Conservation (phyloP, 2,888 invertebrate species). For the Endotricha flammealis region DNA sequence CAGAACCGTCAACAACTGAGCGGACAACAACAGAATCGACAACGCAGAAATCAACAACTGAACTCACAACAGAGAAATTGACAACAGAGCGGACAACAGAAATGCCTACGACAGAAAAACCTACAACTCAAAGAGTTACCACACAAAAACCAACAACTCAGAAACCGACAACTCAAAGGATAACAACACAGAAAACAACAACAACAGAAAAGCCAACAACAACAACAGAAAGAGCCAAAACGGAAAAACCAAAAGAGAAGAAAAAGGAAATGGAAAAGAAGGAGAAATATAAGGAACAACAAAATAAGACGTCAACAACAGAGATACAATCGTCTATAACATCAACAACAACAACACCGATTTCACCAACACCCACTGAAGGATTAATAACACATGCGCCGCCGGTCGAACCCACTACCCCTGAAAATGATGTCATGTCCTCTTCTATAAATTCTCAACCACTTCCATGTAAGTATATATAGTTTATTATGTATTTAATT, state of each 20-base stretch:
- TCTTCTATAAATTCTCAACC: conserved; percentile 57
- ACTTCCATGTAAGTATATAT: conserved; percentile 55
- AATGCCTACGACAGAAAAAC: conserved; percentile 31
- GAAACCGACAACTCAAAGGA: conserved; percentile 22
- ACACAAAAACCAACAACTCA: conserved; percentile 33
- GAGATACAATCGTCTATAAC: conserved; percentile 30
- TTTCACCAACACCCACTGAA: conserved; percentile 57
- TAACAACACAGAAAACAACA: conserved; percentile 27
- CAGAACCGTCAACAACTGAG: conserved; percentile 33
- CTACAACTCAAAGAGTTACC: conserved; percentile 31
- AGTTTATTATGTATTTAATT: too few species aligned
- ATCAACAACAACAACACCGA: too few species aligned
- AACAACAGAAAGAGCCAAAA: conserved; percentile 33
- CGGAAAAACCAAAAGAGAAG: conserved; percentile 44
- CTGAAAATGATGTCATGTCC: conserved; percentile 35
- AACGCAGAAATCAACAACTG: conserved; percentile 27
- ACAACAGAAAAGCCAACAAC: conserved; percentile 31
- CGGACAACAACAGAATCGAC: conserved; percentile 26
- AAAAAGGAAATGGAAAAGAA: conserved; percentile 56
- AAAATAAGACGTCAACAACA: conserved; percentile 42
- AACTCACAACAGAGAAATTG: conserved; percentile 30
- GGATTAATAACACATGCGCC: conserved; percentile 43
- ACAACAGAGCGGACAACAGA: conserved; percentile 31
- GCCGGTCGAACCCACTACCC: conserved; percentile 23
- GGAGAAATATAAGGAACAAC: conserved; percentile 32